Evolutionary conservation across 2,113 vertebrate genomes (phyloP).

Genomic region (Thunnus thynnus): DNA sequence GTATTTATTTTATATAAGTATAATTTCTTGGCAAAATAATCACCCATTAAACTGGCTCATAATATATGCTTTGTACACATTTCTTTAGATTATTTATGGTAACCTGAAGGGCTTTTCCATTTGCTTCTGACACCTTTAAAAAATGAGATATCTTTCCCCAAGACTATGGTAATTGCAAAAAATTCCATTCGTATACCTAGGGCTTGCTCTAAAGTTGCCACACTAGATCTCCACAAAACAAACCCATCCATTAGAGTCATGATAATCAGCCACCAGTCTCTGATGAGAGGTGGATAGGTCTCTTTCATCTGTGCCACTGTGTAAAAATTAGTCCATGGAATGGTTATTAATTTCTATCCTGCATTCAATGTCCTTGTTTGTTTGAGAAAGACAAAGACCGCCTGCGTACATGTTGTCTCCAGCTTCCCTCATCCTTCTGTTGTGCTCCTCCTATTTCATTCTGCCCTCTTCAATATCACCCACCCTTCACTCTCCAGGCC

Average conservation of each 20-base stretch:
- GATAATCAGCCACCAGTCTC: conserved; percentile 55
- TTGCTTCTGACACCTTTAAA: conserved; percentile 57
- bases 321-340: conserved; percentile 66
- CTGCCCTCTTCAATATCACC: conserved; percentile 66
- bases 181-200: conserved; percentile 46
- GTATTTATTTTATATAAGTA: neutral
- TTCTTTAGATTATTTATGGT: conserved; percentile 20
- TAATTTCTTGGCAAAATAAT: neutral
- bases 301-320: conserved; percentile 66
- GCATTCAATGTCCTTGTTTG: conserved; percentile 78
- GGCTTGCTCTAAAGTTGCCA: conserved; percentile 50
- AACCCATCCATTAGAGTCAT: conserved; percentile 55
- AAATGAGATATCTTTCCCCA: conserved; percentile 54
- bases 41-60: neutral
- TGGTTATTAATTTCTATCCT: conserved; percentile 77
- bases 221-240: conserved; percentile 59
- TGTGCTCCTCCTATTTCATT: conserved; percentile 37
- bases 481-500: conserved; percentile 53
- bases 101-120: conserved; percentile 52
- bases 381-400: conserved; percentile 78
- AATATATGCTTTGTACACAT: conserved; percentile 4
- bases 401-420: conserved; percentile 52
- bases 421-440: conserved; percentile 45
- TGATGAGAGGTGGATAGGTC: conserved; percentile 71
- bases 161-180: conserved; percentile 56